Evolutionary conservation across 2,113 vertebrate genomes (phyloP).

Genomic region (Corythornis vintsioides): DNA sequence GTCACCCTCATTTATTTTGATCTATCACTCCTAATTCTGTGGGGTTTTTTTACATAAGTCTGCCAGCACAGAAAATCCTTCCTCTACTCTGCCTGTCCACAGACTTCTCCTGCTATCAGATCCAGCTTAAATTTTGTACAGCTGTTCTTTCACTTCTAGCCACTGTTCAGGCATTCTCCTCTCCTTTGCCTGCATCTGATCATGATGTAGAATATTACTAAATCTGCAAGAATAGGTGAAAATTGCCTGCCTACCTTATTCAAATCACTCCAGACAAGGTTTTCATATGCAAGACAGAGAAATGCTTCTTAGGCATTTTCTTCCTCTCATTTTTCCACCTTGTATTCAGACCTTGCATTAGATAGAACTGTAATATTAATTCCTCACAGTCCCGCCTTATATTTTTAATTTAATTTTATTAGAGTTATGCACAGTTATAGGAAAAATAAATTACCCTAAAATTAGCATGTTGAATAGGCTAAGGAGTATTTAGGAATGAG

Average conservation of each 20-base stretch:
- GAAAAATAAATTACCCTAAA: slow-evolving; percentile 49
- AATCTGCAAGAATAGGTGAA: background rate
- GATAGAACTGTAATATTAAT: slow-evolving; percentile 4
- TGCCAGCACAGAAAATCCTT: background rate
- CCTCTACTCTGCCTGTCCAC: background rate
- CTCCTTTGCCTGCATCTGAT: background rate
- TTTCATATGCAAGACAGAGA: slow-evolving; percentile 7
- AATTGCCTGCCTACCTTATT: slow-evolving; percentile 20
- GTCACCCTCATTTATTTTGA: slow-evolving; percentile 8
- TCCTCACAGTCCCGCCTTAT: background rate
- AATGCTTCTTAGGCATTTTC: slow-evolving; percentile 19
- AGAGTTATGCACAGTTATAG: background rate
- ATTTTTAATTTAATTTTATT: slow-evolving; percentile 37
- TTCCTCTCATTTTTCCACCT: background rate
- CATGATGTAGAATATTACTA: background rate
- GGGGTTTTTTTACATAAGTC: background rate
- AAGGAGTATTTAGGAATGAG: slow-evolving; percentile 47
- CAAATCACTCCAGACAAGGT: slow-evolving; percentile 23
- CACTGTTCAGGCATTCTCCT: background rate
- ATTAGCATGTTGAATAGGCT: slow-evolving; percentile 46
- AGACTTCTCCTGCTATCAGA: background rate
- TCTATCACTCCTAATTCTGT: background rate
- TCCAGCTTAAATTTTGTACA: background rate
- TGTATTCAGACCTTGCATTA: background rate
- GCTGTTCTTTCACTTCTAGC: background rate